Conservation (phyloP, 2,888 invertebrate genomes). For the Rhaphigaster nebulosa region DNA sequence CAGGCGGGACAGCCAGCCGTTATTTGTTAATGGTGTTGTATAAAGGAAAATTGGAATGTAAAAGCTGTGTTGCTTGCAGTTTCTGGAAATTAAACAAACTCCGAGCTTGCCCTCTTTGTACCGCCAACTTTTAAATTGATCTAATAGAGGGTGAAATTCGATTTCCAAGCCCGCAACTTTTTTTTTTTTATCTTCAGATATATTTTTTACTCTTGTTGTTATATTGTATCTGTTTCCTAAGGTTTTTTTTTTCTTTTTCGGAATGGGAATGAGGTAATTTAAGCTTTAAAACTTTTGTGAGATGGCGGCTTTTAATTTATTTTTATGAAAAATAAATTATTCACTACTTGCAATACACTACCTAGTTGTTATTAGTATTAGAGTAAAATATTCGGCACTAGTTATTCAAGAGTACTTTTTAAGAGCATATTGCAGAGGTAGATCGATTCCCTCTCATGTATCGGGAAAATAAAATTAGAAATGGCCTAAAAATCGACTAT, state of each 20-base stretch:
- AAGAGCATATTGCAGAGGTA: no score
- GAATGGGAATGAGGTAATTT: neutral
- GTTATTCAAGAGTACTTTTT: no score
- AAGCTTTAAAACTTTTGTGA: neutral
- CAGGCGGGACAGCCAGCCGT: neutral
- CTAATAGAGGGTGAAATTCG: neutral
- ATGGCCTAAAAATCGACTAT: no score
- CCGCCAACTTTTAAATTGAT: neutral
- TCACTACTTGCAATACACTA: no score
- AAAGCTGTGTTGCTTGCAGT: neutral
- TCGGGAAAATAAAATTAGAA: no score
- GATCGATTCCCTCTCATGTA: no score
- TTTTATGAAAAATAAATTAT: no score
- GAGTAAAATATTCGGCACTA: no score
- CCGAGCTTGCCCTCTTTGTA: neutral
- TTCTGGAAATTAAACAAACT: neutral
- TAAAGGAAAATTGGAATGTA: neutral
- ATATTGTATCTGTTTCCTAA: no score
- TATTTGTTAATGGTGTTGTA: neutral
- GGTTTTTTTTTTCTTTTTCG: neutral
- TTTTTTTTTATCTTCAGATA: neutral
- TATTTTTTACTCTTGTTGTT: neutral
- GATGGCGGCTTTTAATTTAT: neutral
- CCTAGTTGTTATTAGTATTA: no score
- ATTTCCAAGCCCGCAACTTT: neutral